These are phyloP conservation scores for Aviceda subcristata DNA, from an alignment of 2,113 vertebrate species.

Conservation along the genomic window DNA sequence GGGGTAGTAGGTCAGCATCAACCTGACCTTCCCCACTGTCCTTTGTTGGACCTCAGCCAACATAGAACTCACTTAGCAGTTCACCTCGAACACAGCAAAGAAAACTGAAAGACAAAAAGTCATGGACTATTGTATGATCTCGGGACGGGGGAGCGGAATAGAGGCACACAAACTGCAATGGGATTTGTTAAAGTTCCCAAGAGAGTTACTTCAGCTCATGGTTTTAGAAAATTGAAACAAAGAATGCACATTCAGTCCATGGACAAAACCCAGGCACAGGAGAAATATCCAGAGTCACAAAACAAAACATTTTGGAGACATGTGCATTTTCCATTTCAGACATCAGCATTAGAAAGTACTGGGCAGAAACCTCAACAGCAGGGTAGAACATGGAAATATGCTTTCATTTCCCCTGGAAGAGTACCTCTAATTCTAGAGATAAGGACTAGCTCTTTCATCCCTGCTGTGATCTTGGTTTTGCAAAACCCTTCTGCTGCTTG, in stretches of 20 bases:
- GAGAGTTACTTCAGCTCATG: not conserved
- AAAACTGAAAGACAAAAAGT: not conserved
- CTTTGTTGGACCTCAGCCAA: not conserved
- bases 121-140: not conserved
- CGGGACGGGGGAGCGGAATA: not conserved
- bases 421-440: not conserved
- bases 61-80: not conserved
- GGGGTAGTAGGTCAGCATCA: not conserved
- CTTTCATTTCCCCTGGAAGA: not conserved
- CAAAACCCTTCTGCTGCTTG: not conserved
- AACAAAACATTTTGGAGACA: not conserved
- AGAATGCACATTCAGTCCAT: not conserved
- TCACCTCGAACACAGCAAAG: not conserved
- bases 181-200: not conserved
- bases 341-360: not conserved
- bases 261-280: not conserved
- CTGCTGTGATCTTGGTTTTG: not conserved
- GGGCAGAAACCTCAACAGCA: not conserved
- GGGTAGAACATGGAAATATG: not conserved
- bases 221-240: not conserved
- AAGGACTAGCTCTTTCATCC: not conserved
- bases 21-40: not conserved
- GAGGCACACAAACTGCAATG: not conserved
- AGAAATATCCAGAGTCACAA: not conserved
- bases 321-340: not conserved